Evolutionary conservation across 2,113 vertebrate genomes (phyloP).

Genomic region (Chaetodon auriga): DNA sequence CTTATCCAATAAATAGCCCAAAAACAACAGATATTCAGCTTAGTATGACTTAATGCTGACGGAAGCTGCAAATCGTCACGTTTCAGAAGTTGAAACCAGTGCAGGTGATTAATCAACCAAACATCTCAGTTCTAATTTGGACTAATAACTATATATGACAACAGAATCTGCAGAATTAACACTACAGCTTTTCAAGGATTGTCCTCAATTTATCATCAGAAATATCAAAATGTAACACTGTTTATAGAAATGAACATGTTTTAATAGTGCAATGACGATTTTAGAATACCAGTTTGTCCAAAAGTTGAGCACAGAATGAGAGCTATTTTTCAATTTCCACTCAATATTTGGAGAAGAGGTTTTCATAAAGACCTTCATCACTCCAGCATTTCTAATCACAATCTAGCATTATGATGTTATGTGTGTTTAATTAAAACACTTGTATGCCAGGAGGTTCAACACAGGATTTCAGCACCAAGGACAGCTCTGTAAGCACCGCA

Average conservation of each 20-base stretch:
- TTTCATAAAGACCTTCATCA: neutral
- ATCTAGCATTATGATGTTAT: neutral
- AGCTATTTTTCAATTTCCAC: neutral
- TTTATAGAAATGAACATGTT: no score
- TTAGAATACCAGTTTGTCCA: neutral
- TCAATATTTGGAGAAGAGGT: neutral
- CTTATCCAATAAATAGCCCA: neutral
- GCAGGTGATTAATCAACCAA: neutral
- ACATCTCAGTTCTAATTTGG: neutral
- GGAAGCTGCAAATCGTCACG: no score
- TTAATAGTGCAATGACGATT: neutral
- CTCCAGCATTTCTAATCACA: slow-evolving; percentile 13
- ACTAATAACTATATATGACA: no score
- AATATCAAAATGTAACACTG: neutral
- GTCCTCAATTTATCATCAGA: neutral
- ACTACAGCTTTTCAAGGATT: neutral
- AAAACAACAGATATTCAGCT: neutral
- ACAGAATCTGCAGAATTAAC: neutral
- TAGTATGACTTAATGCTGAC: neutral
- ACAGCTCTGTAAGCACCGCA: slow-evolving; percentile 53
- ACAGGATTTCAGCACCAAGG: slow-evolving; percentile 69
- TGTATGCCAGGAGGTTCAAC: neutral
- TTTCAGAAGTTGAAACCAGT: neutral
- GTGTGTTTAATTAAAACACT: slow-evolving; percentile 2
- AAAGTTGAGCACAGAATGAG: neutral